Percentiles rank a stretch among this genome's conserved stretches.
These are phyloP conservation scores for Antrozous pallidus DNA, from an alignment of 2,797 vertebrate species.

Conservation along the genomic window DNA sequence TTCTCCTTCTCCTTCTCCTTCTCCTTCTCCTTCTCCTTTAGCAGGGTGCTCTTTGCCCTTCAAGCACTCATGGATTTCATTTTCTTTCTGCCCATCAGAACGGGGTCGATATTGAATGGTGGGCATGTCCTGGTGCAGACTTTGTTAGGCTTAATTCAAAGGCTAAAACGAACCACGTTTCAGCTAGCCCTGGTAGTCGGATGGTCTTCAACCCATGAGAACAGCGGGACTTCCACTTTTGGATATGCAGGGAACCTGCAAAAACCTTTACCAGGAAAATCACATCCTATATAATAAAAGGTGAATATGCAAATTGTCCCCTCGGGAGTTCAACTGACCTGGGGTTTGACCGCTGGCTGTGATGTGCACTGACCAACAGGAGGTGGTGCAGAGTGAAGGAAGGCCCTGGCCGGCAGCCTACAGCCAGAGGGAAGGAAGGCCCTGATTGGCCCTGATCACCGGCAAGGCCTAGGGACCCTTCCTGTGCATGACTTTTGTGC, in stretches of 20 bases:
- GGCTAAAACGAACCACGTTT: neutral
- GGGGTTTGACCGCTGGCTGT: too few relatives aligned
- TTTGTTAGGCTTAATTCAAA: conserved; percentile 27
- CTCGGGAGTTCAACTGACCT: too few relatives aligned
- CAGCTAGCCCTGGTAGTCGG: neutral
- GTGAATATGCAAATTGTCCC: too few relatives aligned
- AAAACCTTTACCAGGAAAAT: neutral
- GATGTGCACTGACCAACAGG: too few relatives aligned
- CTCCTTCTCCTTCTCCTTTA: too few relatives aligned
- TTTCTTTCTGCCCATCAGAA: conserved; percentile 61
- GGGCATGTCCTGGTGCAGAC: neutral
- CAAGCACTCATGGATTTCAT: conserved; percentile 54
- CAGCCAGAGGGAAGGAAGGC: too few relatives aligned
- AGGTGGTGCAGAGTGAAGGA: too few relatives aligned
- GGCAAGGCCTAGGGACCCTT: too few relatives aligned
- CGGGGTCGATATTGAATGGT: neutral
- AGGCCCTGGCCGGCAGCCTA: too few relatives aligned
- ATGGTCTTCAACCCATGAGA: neutral
- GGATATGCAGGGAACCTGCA: neutral
- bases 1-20: too few relatives aligned
- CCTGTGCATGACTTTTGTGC: too few relatives aligned
- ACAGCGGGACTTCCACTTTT: neutral
- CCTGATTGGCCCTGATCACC: too few relatives aligned
- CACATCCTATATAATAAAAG: neutral
- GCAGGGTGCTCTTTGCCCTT: conserved; percentile 55